Percentiles rank a stretch among this genome's conserved stretches.
Evolutionary conservation across 2,888 invertebrate genomes (phyloP).

Genomic region (Bellardia bayeri): DNA sequence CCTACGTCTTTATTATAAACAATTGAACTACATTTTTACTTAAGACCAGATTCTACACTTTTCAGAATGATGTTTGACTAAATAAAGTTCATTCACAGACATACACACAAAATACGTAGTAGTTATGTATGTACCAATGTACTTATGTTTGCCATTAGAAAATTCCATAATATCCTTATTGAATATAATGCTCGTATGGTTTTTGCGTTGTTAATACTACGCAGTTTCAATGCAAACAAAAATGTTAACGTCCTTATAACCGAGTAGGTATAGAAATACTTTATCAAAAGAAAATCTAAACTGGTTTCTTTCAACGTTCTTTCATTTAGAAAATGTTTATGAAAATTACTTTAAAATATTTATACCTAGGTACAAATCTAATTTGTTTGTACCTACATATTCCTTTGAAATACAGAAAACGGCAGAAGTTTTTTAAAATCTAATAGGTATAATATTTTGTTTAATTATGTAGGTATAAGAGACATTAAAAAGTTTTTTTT

Average conservation of each 20-base stretch:
- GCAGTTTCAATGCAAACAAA: neutral
- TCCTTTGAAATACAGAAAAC: too few relatives aligned
- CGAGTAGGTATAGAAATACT: too few relatives aligned
- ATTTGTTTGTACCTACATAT: too few relatives aligned
- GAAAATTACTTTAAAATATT: too few relatives aligned
- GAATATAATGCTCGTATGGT: neutral
- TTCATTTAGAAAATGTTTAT: too few relatives aligned
- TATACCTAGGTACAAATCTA: too few relatives aligned
- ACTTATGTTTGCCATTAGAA: neutral
- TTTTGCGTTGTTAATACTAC: conserved; percentile 8
- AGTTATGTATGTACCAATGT: neutral
- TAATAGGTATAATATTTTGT: too few relatives aligned
- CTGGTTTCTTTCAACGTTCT: too few relatives aligned
- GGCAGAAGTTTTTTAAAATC: too few relatives aligned
- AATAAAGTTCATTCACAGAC: neutral
- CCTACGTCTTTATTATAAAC: neutral
- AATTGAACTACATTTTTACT: conserved; percentile 12
- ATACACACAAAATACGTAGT: neutral
- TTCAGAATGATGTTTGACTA: neutral
- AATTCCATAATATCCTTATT: neutral
- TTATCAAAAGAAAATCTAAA: too few relatives aligned
- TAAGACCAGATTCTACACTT: neutral
- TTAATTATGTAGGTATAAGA: too few relatives aligned
- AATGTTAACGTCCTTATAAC: neutral
- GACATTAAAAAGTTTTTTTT: too few relatives aligned